Evolutionary conservation across 2,113 vertebrate species (phyloP).

Genomic region (Albula glossodonta): DNA sequence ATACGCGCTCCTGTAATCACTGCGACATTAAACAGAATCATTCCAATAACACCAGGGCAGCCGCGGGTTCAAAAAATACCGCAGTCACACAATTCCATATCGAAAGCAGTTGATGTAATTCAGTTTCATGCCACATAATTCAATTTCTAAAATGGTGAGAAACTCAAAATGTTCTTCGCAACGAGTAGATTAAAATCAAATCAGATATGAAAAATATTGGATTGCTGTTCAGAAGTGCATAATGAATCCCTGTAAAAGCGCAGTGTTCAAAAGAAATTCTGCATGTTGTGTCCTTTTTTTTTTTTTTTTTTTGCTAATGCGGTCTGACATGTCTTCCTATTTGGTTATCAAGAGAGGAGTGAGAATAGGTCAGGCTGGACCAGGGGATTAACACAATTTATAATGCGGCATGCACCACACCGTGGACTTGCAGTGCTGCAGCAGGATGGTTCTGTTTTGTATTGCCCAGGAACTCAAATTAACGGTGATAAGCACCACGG

Average conservation of each 20-base stretch:
- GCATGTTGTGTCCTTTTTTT: not conserved
- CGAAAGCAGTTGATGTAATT: conserved; percentile 24
- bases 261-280: not conserved
- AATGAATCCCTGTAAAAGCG: conserved; percentile 29
- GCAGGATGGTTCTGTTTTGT: conserved; percentile 15
- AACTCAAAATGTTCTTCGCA: conserved; percentile 20
- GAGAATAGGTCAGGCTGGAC: not conserved
- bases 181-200: conserved; percentile 33
- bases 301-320: not conserved
- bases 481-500: conserved; percentile 42
- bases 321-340: conserved; percentile 2
- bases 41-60: conserved; percentile 20
- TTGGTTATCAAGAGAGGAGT: not conserved
- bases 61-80: conserved; percentile 8
- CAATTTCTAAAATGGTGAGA: conserved; percentile 29
- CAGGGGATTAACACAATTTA: conserved; percentile 25
- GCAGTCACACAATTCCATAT: conserved; percentile 14
- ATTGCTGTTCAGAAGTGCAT: conserved; percentile 26
- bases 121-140: conserved; percentile 26
- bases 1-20: conserved; percentile 20
- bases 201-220: conserved; percentile 32
- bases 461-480: conserved; percentile 23
- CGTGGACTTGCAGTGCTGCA: conserved; percentile 1
- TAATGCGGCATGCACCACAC: conserved; percentile 2
- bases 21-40: conserved; percentile 19